phyloP scores from a whole-genome alignment of 2,797 vertebrate species.

The Aselliscus stoliczkanus region DNA sequence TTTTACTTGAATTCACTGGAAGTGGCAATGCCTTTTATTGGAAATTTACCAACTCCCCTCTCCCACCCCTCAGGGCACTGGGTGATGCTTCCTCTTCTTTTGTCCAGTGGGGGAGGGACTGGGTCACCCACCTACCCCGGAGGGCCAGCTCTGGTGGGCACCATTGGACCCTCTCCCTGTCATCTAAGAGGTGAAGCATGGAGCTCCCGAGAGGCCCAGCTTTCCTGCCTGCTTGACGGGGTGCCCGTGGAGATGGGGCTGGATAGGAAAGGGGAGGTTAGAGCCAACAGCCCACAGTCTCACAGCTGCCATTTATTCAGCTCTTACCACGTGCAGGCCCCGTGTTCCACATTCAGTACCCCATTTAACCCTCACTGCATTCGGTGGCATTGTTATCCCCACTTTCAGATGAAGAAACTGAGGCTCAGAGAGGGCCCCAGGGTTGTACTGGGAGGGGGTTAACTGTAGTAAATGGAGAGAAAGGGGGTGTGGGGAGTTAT shows the following conservation, averaged over 20 bases:
- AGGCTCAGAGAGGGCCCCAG: not conserved
- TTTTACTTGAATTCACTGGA: not conserved
- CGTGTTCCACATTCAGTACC: fast-evolving
- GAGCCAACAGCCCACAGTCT: fast-evolving
- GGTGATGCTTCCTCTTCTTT: not conserved
- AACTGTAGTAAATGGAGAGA: not conserved
- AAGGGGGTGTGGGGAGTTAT: not conserved
- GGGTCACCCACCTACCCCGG: not conserved
- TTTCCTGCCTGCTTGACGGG: not conserved
- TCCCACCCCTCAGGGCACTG: fast-evolving
- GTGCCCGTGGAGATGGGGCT: not conserved
- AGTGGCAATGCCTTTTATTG: too few species aligned
- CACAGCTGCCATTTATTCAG: not conserved
- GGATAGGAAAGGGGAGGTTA: not conserved
- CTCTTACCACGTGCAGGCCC: fast-evolving
- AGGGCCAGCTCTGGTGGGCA: not conserved
- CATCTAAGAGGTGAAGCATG: not conserved
- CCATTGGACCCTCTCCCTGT: not conserved
- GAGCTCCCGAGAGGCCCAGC: not conserved
- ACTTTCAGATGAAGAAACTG: not conserved
- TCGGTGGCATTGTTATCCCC: fast-evolving
- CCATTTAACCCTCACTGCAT: not conserved
- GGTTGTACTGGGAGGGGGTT: too few species aligned
- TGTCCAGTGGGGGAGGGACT: not conserved
- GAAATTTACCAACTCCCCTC: not conserved